Base-by-base conservation (phyloP, 2,888 invertebrate species). In the Limulus polyphemus region DNA sequence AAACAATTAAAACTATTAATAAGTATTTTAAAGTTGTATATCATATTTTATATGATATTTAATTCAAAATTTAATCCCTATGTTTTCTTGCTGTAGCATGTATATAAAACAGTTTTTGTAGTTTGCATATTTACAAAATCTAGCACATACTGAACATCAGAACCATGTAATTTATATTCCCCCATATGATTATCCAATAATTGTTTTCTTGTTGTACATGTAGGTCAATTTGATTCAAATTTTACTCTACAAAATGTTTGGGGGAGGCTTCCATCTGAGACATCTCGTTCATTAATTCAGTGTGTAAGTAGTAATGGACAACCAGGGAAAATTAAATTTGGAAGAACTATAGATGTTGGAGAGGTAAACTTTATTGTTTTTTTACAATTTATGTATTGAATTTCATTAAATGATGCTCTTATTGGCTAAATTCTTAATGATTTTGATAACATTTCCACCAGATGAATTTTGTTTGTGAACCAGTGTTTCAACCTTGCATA, bases 171-270 rank as follows among this genome's bases (percentile, higher is more conserved):
- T 32, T 2, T 32, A 32, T 32, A 3, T 32, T 7, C 32, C 32
- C 7, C 32, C 32, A 32, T 32, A 32, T 7, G 3, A 1, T 32
- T 32, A 32, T 7, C 32, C 32, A 32, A 32, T 32, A 32, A 32
- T 32, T 32, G 32, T 32, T 58, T 47, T 32, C 11, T 59, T 17
- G 17, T 57, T 57, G 47, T 55, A 50, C 12, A 57, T 55, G 5
- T 16, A 67, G 67, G 64, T 62, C 51, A 63, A 47, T 67, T 65
- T 47, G 65, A 67, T 60, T 59, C 61, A 1, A 62, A 64, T 49
- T 63, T 67, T 17, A 67, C 65, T 0, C 32, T 67, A 10, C 59
- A 64, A 55, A 67, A 64, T 58, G 62, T 62, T 14, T 64, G 64
- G 64, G 67, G 65, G 4, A 48, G 61, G 11, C 50, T 67, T 7